Percentiles rank a stretch among this genome's conserved stretches.
phyloP scores from a whole-genome alignment of 2,888 invertebrate genomes.

The Neoscelio sp. region DNA sequence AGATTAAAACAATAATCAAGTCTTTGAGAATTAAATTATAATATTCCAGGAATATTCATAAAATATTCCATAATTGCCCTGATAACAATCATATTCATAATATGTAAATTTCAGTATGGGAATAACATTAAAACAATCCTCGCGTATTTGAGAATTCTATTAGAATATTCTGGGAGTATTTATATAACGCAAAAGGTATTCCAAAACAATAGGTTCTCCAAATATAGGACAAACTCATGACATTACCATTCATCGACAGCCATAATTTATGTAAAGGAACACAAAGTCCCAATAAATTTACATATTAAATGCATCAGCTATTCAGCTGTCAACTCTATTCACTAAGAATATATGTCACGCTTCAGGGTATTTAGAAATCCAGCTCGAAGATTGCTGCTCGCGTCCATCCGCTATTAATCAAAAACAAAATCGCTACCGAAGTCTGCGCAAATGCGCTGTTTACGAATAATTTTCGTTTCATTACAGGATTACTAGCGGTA shows the following conservation, averaged over 20 bases:
- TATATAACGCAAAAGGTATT: background rate
- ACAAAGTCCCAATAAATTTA: slow-evolving; percentile 31
- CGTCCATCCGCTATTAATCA: background rate
- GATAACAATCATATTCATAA: too few species aligned
- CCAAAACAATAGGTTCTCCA: slow-evolving; percentile 17
- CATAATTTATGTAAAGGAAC: slow-evolving; percentile 49
- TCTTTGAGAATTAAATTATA: too few species aligned
- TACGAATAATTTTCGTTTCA: slow-evolving; percentile 8
- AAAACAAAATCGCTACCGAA: background rate
- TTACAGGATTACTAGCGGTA: slow-evolving; percentile 20
- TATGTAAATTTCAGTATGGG: too few species aligned
- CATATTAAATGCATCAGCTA: slow-evolving; percentile 46
- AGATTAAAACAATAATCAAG: too few species aligned
- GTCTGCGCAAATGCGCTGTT: background rate
- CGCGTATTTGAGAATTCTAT: background rate
- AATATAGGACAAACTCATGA: slow-evolving; percentile 25
- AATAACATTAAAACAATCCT: too few species aligned
- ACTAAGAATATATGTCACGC: slow-evolving; percentile 35
- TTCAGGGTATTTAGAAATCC: slow-evolving; percentile 33
- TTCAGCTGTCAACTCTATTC: slow-evolving; percentile 48
- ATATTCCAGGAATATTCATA: too few species aligned
- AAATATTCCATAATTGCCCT: too few species aligned
- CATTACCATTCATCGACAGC: slow-evolving; percentile 18
- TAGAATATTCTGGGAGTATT: background rate
- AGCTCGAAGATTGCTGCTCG: slow-evolving; percentile 3